Base-by-base conservation (phyloP, 2,888 invertebrate species). In the Caenorhabditis sp. region DNA sequence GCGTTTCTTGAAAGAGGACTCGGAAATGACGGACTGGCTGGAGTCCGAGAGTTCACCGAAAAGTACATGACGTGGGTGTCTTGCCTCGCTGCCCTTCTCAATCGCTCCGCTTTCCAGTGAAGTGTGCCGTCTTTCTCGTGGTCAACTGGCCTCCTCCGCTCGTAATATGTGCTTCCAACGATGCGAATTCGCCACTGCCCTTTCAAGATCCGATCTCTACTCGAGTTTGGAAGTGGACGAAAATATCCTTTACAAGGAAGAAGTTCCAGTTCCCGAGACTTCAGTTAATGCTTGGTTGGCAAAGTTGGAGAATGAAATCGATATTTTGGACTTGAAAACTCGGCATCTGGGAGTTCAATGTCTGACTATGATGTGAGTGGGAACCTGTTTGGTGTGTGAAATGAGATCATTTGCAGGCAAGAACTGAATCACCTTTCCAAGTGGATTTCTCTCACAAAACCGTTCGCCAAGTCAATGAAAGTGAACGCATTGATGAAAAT, bases 111-210 rank as follows among this genome's bases (percentile, higher is more conserved):
- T 46, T 63, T 58, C 20, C 52, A 75, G 74, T 8, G 70, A 76
- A 48, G 59, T 76, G 1, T 32, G 59, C 43, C 62, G 70, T 30
- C 17, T 76, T 11, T 39, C 39, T 39, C 62, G 76, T 17, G 76
- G 76, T 7, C 76, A 76, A 55, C 45, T 76, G 17, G 22, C 53
- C 0, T 37, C 63, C 0, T 35, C 63, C 0, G 50, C 63, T 5
- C 50, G 76, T n/a, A 76, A 76, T 26, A 39, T 76, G n/a, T 32
- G 32, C n/a, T 76, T 76, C 37, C 76, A 76, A 62, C 27, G 37
- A 8, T 46, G 27, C 24, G 76, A 76, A 53, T 70, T 76, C 35
- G 20, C 27, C 7, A 13, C 9, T 20, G n/a, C 50, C 9, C 11
- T 68, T 4, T 17, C 27, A 2, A 7, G 53, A 35, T 46, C 62